Percentiles rank a stretch among this genome's conserved stretches.
Conservation (phyloP, 2,888 invertebrate species). For the Empis livida region DNA sequence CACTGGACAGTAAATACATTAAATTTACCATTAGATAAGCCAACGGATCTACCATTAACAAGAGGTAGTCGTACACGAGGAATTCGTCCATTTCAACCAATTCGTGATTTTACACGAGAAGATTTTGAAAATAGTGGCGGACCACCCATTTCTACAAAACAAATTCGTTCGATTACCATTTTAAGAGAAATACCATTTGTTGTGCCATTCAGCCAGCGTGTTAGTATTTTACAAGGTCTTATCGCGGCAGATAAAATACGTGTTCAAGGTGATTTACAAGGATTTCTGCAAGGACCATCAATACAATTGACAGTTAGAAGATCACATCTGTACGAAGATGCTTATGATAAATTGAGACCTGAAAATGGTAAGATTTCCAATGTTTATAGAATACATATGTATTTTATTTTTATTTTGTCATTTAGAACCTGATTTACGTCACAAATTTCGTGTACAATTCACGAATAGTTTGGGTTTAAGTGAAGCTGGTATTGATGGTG, state of each 20-base stretch:
- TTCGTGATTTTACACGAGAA: slow-evolving; percentile 42
- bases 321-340: slow-evolving; percentile 95
- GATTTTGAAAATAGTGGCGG: slow-evolving; percentile 51
- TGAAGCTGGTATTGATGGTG: slow-evolving; percentile 96
- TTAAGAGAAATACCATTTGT: slow-evolving; percentile 89
- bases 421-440: slow-evolving; percentile 72
- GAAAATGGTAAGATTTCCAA: slow-evolving; percentile 58
- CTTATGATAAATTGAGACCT: slow-evolving; percentile 82
- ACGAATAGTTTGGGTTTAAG: slow-evolving; percentile 83
- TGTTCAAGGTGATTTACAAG: slow-evolving; percentile 60
- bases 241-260: slow-evolving; percentile 37
- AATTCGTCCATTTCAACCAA: slow-evolving; percentile 41
- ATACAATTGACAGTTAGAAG: slow-evolving; percentile 68
- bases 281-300: slow-evolving; percentile 62
- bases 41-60: slow-evolving; percentile 41
- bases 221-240: slow-evolving; percentile 69
- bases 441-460: slow-evolving; percentile 77
- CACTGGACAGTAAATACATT: slow-evolving; percentile 49
- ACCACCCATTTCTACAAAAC: slow-evolving; percentile 75
- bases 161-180: slow-evolving; percentile 75
- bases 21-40: slow-evolving; percentile 40
- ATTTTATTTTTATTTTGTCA: too few relatives aligned
- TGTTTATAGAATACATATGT: too few relatives aligned
- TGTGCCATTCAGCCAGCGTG: slow-evolving; percentile 80
- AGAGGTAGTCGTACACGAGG: slow-evolving; percentile 37